These are phyloP conservation scores for Pseudopodoces humilis DNA, from an alignment of 2,113 vertebrate species.

Conservation along the genomic window DNA sequence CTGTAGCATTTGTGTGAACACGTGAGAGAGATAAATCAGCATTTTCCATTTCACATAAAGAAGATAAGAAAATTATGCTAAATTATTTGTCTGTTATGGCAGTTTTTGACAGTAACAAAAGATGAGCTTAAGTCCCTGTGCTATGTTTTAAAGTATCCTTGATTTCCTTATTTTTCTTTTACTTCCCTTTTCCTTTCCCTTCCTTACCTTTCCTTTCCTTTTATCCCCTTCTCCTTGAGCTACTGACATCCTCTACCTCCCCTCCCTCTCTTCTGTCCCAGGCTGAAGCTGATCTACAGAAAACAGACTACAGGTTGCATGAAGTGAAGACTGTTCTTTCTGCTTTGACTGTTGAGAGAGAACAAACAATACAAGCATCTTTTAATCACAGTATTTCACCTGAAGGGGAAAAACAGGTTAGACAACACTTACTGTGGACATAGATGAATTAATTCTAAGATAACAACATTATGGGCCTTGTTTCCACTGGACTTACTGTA, in stretches of 20 bases:
- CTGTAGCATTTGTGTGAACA: neutral
- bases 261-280: neutral
- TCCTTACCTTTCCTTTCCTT: neutral
- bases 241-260: neutral
- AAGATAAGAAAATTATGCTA: neutral
- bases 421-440: neutral
- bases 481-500: neutral
- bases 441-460: neutral
- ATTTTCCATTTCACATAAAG: neutral
- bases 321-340: constrained; percentile 60
- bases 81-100: neutral
- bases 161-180: neutral
- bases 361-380: constrained; percentile 50
- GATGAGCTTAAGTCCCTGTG: neutral
- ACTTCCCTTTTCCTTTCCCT: neutral
- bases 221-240: neutral
- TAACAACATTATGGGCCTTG: neutral
- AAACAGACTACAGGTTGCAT: constrained; percentile 69
- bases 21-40: neutral
- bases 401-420: constrained; percentile 44
- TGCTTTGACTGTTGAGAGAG: constrained; percentile 68
- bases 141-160: neutral
- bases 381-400: neutral
- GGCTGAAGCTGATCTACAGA: constrained; percentile 71
- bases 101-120: neutral